Evolutionary conservation across 2,113 vertebrate species (phyloP), one percentile per base, ranked within the genome.

Genomic region (Rhineura floridana): DNA sequence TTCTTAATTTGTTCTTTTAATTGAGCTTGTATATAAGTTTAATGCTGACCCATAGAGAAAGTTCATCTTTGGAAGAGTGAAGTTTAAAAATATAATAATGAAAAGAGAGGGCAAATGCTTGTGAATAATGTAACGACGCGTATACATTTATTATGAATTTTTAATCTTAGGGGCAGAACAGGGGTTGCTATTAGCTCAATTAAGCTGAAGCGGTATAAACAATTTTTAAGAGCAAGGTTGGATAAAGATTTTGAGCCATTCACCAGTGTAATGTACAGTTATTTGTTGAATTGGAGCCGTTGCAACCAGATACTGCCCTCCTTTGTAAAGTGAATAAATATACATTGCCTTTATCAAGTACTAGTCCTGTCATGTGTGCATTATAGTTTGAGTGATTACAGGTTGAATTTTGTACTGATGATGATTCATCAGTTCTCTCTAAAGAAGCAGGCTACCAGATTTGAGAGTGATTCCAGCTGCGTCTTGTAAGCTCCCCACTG

Each of bases 311-410:
- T 96, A 96, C 94, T 94, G 92, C 96, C 95, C 94, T 97, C 84
- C 96, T 97, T 97, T 98, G 97, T 98, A 98, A 97, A 97, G 96
- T 97, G 96, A 98, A 97, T 98, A 98, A 97, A 97, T 96, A 93
- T 86, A 96, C 96, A 95, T 97, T 96, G 96, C 96, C 96, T 97
- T 97, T 97, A 97, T 91, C 91, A 93, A 85, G 90, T 86, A 88
- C 62, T 94, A 96, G 96, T 96, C 88, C 92, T 91, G 95, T 96
- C 90, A 50, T 96, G 30, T 96, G 44, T 97, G 86, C 91, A 92
- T 79, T 90, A 67, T 81, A 80, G 75, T 42, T 55, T 76, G 12
- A 5, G 39, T 84, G 39, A 44, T 12, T 84, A 4, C 81, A 86
- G 10, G 55, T 48, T 9, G 52, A 23, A 21, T 70, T 44, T 87